Conservation (phyloP, 2,113 vertebrate species). For the Stegastes partitus region DNA sequence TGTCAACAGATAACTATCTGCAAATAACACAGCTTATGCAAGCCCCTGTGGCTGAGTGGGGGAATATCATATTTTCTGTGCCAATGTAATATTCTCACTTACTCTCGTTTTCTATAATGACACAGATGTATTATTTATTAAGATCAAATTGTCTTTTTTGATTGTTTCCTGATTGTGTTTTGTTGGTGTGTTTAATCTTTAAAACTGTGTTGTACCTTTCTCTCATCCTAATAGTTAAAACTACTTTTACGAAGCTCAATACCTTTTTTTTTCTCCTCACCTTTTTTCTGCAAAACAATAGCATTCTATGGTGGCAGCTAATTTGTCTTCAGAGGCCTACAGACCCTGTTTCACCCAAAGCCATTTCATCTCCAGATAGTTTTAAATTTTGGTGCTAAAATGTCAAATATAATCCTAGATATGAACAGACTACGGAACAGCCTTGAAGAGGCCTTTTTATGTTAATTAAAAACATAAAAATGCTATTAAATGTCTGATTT, state of each 20-base stretch:
- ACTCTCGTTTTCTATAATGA: neutral
- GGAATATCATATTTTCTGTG: constrained; percentile 56
- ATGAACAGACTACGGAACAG: neutral
- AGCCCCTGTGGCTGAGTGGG: constrained; percentile 53
- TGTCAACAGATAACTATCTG: constrained; percentile 87
- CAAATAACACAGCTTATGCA: constrained; percentile 82
- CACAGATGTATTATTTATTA: neutral
- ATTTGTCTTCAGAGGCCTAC: constrained; percentile 25
- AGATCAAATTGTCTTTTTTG: neutral
- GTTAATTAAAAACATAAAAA: neutral
- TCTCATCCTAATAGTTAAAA: constrained; percentile 2
- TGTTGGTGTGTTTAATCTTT: neutral
- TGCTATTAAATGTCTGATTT: neutral
- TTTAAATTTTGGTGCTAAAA: neutral
- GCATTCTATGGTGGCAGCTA: neutral
- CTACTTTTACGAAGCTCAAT: neutral
- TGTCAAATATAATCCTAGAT: neutral
- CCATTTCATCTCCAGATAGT: neutral
- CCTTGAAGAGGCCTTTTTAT: neutral
- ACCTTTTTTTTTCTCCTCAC: neutral
- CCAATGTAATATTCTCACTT: constrained; percentile 13
- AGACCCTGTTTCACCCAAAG: neutral
- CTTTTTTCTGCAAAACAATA: constrained; percentile 7
- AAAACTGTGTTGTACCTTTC: neutral
- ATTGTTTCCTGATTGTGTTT: neutral